Percentiles rank a stretch among this genome's conserved stretches.
These are phyloP conservation scores for Rafetus swinhoei DNA, from an alignment of 2,113 vertebrate genomes.

Conservation along the genomic window DNA sequence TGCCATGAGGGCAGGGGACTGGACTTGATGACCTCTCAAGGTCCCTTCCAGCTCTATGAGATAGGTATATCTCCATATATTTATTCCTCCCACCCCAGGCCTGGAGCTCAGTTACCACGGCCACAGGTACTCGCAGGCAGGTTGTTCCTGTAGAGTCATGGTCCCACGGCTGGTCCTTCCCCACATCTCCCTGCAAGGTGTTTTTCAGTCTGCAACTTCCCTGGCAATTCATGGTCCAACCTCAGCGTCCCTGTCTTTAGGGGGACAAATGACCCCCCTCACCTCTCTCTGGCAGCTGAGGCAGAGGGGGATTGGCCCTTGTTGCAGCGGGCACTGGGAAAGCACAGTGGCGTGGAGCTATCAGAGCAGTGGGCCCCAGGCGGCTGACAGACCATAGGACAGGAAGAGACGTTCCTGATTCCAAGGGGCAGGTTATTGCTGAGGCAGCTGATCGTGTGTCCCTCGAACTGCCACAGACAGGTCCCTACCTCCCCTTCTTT, in stretches of 20 bases:
- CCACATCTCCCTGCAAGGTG: neutral
- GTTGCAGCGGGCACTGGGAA: neutral
- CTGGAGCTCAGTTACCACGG: neutral
- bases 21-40: no score
- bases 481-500: slow-evolving; percentile 62
- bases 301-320: neutral
- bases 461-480: slow-evolving; percentile 47
- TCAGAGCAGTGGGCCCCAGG: fast-evolving
- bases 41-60: no score
- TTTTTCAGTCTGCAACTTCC: fast-evolving
- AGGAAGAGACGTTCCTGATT: neutral
- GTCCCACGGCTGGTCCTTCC: neutral
- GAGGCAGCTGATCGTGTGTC: neutral
- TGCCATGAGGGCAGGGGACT: no score
- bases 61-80: no score
- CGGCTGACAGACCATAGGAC: neutral
- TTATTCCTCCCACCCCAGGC: neutral
- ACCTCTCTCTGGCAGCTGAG: fast-evolving
- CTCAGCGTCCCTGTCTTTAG: neutral
- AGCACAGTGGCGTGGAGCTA: neutral
- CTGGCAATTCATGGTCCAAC: fast-evolving
- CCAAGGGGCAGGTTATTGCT: neutral
- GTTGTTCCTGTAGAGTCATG: neutral
- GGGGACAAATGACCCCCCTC: fast-evolving
- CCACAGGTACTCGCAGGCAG: neutral